These are phyloP conservation scores for Plodia interpunctella DNA, from an alignment of 1,140 invertebrate species.

Conservation along the genomic window DNA sequence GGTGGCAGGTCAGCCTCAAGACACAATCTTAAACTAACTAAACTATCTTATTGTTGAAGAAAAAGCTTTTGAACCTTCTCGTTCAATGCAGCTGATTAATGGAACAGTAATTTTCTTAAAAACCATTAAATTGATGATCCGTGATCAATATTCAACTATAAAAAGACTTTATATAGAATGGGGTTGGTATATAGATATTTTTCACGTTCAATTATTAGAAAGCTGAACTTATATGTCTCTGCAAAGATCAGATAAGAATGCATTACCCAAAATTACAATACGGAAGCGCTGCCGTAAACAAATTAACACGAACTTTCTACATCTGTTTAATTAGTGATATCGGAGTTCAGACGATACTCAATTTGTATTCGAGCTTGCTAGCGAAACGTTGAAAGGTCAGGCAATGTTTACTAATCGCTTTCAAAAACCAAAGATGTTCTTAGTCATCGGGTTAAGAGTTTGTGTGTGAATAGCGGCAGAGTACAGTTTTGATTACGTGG, in stretches of 20 bases:
- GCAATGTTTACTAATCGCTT: not conserved
- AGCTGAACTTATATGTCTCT: too few relatives aligned
- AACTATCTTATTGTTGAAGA: too few relatives aligned
- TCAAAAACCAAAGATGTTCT: not conserved
- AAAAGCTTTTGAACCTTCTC: too few relatives aligned
- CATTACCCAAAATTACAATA: not conserved
- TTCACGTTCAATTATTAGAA: too few relatives aligned
- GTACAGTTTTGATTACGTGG: constrained; percentile 13
- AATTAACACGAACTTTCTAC: not conserved
- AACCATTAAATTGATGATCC: too few relatives aligned
- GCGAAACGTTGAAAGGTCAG: not conserved
- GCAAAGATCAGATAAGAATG: too few relatives aligned
- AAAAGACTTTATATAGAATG: too few relatives aligned
- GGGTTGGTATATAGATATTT: too few relatives aligned
- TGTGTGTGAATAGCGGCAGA: not conserved
- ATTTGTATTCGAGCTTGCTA: not conserved
- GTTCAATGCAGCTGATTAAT: too few relatives aligned
- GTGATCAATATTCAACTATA: too few relatives aligned
- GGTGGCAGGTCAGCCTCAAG: constrained; percentile 85
- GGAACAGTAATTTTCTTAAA: too few relatives aligned
- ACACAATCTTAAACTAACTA: not conserved
- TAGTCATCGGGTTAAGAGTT: not conserved
- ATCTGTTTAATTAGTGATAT: not conserved
- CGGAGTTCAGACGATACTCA: not conserved
- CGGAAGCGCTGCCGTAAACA: not conserved